A percentile compares a stretch with the other conserved stretches of the same genome.
Evolutionary conservation across 2,113 vertebrate genomes (phyloP).

Genomic region (human): DNA sequence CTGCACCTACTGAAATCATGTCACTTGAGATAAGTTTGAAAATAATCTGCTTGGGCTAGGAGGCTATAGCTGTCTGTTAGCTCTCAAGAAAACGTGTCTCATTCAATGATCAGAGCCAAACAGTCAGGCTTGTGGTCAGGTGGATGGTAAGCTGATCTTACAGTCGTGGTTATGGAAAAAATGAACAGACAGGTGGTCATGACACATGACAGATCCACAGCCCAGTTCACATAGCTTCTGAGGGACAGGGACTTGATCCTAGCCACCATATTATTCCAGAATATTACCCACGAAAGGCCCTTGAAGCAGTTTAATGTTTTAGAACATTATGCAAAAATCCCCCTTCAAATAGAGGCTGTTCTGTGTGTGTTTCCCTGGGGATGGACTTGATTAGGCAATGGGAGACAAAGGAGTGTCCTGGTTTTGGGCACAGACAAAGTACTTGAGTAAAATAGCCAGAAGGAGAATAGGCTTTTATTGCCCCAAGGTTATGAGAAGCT

Average conservation of each 20-base stretch:
- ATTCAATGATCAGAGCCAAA: background rate
- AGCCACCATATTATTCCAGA: background rate
- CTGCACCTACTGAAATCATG: background rate
- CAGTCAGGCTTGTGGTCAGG: too few relatives aligned
- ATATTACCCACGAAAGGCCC: background rate
- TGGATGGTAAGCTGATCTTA: background rate
- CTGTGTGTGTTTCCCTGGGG: background rate
- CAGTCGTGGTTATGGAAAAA: background rate
- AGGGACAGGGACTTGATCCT: background rate
- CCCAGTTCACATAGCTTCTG: background rate
- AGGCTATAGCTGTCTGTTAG: background rate
- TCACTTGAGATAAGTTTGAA: constrained; percentile 27
- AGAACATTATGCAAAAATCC: too few relatives aligned
- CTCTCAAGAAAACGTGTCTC: background rate
- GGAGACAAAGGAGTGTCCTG: background rate
- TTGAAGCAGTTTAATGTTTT: background rate
- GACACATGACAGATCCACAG: background rate
- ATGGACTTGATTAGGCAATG: background rate
- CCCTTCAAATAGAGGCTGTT: background rate
- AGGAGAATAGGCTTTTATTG: background rate
- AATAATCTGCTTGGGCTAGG: background rate
- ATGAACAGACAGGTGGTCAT: background rate
- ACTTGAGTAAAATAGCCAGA: background rate
- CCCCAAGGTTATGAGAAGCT: background rate
- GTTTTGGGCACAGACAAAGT: background rate